Evolutionary conservation across 2,797 vertebrate genomes (phyloP).

Genomic region (Micrastur ruficollis): DNA sequence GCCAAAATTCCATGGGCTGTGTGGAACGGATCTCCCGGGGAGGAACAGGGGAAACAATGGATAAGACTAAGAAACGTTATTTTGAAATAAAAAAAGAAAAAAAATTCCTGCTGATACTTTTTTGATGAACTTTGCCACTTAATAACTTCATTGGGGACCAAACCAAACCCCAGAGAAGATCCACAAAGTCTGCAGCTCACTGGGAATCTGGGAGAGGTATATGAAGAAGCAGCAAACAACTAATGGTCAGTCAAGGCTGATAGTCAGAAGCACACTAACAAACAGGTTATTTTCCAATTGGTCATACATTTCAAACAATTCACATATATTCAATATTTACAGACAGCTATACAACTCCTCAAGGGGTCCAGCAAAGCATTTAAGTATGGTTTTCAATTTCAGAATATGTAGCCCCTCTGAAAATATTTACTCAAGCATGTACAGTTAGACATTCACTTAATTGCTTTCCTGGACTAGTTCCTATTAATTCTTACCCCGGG

Average conservation of each 20-base stretch:
- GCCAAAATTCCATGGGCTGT: slow-evolving; percentile 73
- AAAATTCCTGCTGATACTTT: neutral
- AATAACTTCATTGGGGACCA: neutral
- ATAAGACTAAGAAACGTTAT: neutral
- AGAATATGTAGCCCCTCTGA: neutral
- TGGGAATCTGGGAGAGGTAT: neutral
- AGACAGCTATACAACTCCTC: neutral
- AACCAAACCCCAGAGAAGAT: neutral
- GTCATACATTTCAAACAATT: neutral
- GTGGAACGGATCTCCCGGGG: slow-evolving; percentile 5
- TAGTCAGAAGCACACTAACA: neutral
- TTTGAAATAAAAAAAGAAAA: neutral
- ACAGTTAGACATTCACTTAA: neutral
- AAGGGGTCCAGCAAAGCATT: neutral
- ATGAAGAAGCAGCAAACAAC: neutral
- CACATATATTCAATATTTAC: neutral
- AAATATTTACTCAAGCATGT: neutral
- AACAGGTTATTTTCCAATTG: neutral
- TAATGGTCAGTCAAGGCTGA: neutral
- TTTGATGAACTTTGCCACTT: neutral
- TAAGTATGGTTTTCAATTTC: neutral
- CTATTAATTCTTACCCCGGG: neutral
- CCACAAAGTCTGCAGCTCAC: neutral
- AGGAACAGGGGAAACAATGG: neutral
- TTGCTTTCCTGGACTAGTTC: neutral